A percentile compares a stretch with the other conserved stretches of the same genome.
phyloP scores from a whole-genome alignment of 2,797 vertebrate species.

The Microctenopoma stevenorrisi region DNA sequence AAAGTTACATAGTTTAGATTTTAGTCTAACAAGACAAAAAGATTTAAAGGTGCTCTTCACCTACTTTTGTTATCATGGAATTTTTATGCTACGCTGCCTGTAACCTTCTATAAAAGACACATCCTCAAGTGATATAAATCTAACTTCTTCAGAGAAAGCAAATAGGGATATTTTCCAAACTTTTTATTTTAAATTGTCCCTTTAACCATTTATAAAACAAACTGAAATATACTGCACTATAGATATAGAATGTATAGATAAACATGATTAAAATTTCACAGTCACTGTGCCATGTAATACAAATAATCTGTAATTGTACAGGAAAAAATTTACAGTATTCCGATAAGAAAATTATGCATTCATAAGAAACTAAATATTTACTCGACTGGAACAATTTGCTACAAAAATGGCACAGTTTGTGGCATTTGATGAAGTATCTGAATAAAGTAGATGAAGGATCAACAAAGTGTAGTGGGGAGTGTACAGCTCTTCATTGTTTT shows the following conservation, averaged over 20 bases:
- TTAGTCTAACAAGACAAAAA: too few relatives aligned
- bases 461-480: neutral
- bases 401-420: neutral
- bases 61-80: too few relatives aligned
- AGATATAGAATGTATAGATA: too few relatives aligned
- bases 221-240: neutral
- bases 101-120: too few relatives aligned
- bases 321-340: neutral
- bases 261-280: neutral
- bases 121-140: neutral
- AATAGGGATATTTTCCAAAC: neutral
- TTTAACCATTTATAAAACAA: neutral
- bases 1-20: too few relatives aligned
- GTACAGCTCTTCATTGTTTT: neutral
- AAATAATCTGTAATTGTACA: neutral
- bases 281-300: neutral
- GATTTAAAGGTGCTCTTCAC: too few relatives aligned
- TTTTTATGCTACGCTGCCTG: too few relatives aligned
- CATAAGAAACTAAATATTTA: neutral
- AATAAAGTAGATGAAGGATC: neutral
- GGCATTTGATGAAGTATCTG: neutral
- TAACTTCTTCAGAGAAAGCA: neutral
- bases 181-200: neutral
- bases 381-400: conserved; percentile 16
- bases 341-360: neutral